Evolutionary conservation across 1,140 invertebrate species (phyloP).

Genomic region (Alviniconcha marisindica): DNA sequence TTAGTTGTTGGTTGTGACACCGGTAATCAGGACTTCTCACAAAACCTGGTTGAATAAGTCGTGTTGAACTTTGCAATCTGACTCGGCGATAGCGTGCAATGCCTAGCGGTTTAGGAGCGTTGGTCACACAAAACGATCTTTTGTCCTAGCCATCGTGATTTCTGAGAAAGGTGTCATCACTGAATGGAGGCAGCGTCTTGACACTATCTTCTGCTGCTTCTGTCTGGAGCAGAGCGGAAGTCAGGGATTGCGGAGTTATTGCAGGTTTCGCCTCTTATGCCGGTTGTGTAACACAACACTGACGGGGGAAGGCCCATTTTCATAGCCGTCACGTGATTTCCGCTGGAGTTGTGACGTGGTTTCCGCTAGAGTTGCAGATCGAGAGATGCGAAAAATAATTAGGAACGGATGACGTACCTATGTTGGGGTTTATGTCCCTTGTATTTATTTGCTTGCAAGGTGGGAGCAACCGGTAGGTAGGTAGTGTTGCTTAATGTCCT

Average conservation of each 20-base stretch:
- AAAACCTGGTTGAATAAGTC: background rate
- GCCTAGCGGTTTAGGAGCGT: background rate
- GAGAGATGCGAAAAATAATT: too few relatives aligned
- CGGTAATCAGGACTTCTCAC: background rate
- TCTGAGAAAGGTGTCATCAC: background rate
- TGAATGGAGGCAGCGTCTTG: constrained; percentile 1
- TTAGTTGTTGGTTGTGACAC: background rate
- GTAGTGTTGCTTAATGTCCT: too few relatives aligned
- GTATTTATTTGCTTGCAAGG: too few relatives aligned
- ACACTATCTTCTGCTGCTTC: constrained; percentile 2
- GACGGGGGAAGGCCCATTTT: too few relatives aligned
- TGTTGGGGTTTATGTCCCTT: too few relatives aligned
- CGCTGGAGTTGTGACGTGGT: too few relatives aligned
- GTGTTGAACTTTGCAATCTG: background rate
- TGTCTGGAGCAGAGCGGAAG: background rate
- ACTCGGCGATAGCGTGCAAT: background rate
- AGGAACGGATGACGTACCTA: too few relatives aligned
- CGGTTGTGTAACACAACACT: too few relatives aligned
- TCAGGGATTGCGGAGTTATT: constrained; percentile 1
- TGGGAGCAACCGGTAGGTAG: too few relatives aligned
- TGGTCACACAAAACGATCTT: background rate
- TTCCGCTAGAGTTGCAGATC: too few relatives aligned
- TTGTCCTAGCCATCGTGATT: background rate
- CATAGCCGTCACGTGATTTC: too few relatives aligned
- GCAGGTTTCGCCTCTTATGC: too few relatives aligned